These are phyloP conservation scores for Pandemis corylana DNA, from an alignment of 2,888 invertebrate species.

Conservation along the genomic window DNA sequence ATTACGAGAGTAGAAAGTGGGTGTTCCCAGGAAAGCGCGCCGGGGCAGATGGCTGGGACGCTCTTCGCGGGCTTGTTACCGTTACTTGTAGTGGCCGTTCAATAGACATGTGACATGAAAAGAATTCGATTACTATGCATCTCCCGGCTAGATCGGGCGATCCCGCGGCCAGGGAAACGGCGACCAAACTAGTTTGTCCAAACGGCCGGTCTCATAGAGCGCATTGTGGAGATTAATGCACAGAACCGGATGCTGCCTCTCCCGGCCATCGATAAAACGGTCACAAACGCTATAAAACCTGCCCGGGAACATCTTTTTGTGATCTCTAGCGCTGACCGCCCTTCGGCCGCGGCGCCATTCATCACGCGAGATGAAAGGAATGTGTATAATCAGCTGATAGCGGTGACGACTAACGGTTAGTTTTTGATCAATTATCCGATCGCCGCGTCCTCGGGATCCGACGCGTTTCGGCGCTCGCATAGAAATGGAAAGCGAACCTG, in stretches of 20 bases:
- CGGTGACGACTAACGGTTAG: slow-evolving; percentile 69
- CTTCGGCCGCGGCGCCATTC: slow-evolving; percentile 63
- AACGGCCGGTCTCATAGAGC: slow-evolving; percentile 73
- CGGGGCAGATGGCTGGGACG: slow-evolving; percentile 33
- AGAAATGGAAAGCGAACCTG: slow-evolving; percentile 81
- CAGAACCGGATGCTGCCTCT: slow-evolving; percentile 82
- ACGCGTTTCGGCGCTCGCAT: slow-evolving; percentile 67
- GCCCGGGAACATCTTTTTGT: slow-evolving; percentile 74
- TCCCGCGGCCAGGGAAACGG: slow-evolving; percentile 63
- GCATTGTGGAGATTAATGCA: slow-evolving; percentile 78
- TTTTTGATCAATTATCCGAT: slow-evolving; percentile 76
- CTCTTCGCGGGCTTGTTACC: slow-evolving; percentile 47
- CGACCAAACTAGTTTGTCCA: slow-evolving; percentile 79
- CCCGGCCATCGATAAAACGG: slow-evolving; percentile 76
- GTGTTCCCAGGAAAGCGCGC: slow-evolving; percentile 31
- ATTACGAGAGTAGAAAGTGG: slow-evolving; percentile 34
- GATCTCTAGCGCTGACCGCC: slow-evolving; percentile 71
- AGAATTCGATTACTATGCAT: slow-evolving; percentile 80
- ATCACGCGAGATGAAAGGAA: slow-evolving; percentile 76
- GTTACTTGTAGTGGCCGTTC: slow-evolving; percentile 69
- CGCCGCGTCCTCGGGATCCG: slow-evolving; percentile 57
- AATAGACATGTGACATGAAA: slow-evolving; percentile 71
- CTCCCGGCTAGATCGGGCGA: slow-evolving; percentile 52
- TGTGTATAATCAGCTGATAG: slow-evolving; percentile 77
- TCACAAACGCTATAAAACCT: slow-evolving; percentile 73